Percentiles rank a stretch among this genome's conserved stretches.
phyloP scores from a whole-genome alignment of 2,113 vertebrate genomes.

The Nymphicus hollandicus region DNA sequence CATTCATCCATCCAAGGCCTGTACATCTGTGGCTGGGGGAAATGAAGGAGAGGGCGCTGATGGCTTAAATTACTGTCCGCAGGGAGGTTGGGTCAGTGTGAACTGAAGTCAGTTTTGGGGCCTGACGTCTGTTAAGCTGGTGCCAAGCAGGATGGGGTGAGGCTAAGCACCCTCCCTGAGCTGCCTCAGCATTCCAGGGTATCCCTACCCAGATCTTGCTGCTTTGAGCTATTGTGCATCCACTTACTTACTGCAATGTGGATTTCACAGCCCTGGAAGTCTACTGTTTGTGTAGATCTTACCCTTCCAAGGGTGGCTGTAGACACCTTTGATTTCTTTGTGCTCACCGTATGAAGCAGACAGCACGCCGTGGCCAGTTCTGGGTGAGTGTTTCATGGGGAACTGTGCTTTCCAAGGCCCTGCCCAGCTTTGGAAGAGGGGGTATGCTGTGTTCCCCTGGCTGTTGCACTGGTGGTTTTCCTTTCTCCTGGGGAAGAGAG shows the following conservation, averaged over 20 bases:
- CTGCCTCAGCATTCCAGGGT: not conserved
- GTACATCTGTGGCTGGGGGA: not conserved
- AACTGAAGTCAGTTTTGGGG: not conserved
- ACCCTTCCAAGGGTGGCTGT: not conserved
- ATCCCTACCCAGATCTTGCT: not conserved
- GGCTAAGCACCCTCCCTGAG: not conserved
- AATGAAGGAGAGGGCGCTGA: not conserved
- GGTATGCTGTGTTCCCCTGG: not conserved
- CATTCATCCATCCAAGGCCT: not conserved
- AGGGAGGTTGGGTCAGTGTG: not conserved
- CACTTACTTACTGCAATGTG: accelerated
- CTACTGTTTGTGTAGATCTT: not conserved
- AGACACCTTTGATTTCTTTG: not conserved
- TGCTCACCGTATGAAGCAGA: not conserved
- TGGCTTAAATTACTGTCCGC: not conserved
- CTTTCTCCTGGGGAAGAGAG: not conserved
- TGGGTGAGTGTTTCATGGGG: not conserved
- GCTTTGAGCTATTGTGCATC: not conserved
- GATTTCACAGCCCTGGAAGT: not conserved
- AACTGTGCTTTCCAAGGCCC: not conserved
- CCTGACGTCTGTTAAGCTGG: not conserved
- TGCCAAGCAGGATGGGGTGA: not conserved
- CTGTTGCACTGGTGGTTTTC: not conserved
- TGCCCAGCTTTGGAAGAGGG: not conserved
- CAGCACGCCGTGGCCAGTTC: not conserved